Evolutionary conservation across 2,888 invertebrate genomes (phyloP).

Genomic region (Torymus auratus): DNA sequence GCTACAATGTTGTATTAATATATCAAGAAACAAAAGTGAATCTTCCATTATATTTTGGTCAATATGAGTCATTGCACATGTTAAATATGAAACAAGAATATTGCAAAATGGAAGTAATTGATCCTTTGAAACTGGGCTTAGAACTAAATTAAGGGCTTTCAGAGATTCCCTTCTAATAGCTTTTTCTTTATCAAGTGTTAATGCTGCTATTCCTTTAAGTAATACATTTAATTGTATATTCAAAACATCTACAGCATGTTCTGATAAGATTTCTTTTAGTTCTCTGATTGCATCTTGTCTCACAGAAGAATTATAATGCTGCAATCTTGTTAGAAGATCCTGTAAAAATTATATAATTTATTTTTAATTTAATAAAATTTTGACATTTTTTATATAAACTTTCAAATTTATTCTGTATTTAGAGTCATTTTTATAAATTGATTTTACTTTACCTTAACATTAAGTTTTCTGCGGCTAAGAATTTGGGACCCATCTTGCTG

Average conservation of each 20-base stretch:
- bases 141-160: slow-evolving; percentile 79
- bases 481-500: slow-evolving; percentile 79
- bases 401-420: no score
- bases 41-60: slow-evolving; percentile 89
- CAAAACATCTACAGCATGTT: slow-evolving; percentile 77
- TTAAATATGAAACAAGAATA: slow-evolving; percentile 86
- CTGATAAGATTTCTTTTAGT: slow-evolving; percentile 79
- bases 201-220: slow-evolving; percentile 83
- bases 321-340: slow-evolving; percentile 84
- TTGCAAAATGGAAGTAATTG: slow-evolving; percentile 86
- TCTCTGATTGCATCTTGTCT: slow-evolving; percentile 83
- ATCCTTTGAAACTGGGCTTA: slow-evolving; percentile 75
- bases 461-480: slow-evolving; percentile 83
- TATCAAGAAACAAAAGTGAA: slow-evolving; percentile 87
- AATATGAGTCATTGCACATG: slow-evolving; percentile 94
- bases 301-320: slow-evolving; percentile 86
- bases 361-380: not conserved
- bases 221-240: slow-evolving; percentile 82
- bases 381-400: not conserved
- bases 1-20: slow-evolving; percentile 84
- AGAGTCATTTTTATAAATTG: not conserved
- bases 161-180: slow-evolving; percentile 80
- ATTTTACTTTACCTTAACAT: slow-evolving; percentile 79
- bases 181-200: slow-evolving; percentile 86
- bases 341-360: slow-evolving; percentile 64